Evolutionary conservation across 2,888 invertebrate species (phyloP).

Genomic region (Sussaba pulchella): DNA sequence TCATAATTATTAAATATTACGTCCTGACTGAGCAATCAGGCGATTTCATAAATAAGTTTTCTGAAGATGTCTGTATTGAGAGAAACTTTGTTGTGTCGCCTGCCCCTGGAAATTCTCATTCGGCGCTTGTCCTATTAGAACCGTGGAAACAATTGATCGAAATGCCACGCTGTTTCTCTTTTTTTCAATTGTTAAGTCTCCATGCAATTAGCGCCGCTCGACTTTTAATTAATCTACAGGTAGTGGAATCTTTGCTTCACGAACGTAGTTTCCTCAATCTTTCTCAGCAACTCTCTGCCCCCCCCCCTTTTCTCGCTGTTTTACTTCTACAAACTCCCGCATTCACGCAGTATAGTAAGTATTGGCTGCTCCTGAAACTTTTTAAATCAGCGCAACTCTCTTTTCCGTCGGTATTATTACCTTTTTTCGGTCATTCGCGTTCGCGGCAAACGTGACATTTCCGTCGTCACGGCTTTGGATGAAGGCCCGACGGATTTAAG

Average conservation of each 20-base stretch:
- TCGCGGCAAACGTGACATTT: constrained; percentile 28
- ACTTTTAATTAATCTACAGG: constrained; percentile 67
- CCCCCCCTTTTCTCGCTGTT: not conserved
- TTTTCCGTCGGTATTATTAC: constrained; percentile 62
- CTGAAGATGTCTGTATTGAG: not conserved
- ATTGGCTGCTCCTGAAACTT: constrained; percentile 56
- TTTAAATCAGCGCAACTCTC: constrained; percentile 67
- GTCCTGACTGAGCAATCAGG: too few species aligned
- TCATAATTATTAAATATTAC: too few species aligned
- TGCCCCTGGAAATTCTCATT: not conserved
- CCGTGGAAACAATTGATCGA: not conserved
- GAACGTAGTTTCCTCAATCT: constrained; percentile 28
- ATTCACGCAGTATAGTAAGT: constrained; percentile 13
- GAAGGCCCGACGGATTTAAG: constrained; percentile 32
- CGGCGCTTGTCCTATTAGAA: not conserved
- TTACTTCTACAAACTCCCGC: too few species aligned
- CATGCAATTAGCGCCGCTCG: constrained; percentile 66
- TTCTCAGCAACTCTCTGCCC: constrained; percentile 27
- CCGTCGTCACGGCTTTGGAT: constrained; percentile 16
- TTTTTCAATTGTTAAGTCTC: constrained; percentile 35
- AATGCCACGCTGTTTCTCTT: not conserved
- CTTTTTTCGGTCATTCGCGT: constrained; percentile 36
- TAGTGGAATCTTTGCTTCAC: constrained; percentile 62
- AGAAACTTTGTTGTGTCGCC: not conserved
- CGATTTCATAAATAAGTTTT: too few species aligned